A percentile compares a stretch with the other conserved stretches of the same genome.
Conservation (phyloP, 2,797 vertebrate species). For the Gastrophryne carolinensis region DNA sequence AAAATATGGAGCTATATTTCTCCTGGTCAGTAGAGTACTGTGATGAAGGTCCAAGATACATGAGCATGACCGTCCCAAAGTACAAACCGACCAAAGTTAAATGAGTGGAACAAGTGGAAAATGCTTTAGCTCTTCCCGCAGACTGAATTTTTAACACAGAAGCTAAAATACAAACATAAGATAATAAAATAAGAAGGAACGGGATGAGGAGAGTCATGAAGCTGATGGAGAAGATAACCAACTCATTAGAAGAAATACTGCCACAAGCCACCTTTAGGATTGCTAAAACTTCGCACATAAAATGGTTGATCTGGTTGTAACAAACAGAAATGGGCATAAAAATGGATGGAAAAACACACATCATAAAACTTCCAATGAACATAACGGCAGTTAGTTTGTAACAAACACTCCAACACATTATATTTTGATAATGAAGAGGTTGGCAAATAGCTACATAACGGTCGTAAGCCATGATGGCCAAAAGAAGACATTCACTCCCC, state of each 20-base stretch:
- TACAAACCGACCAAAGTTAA: background rate
- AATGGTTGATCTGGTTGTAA: background rate
- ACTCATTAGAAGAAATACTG: slow-evolving; percentile 52
- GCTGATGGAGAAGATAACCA: background rate
- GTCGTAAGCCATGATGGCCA: slow-evolving; percentile 2
- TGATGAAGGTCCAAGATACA: background rate
- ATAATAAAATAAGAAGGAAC: background rate
- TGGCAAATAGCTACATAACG: slow-evolving; percentile 10
- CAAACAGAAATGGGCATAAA: background rate
- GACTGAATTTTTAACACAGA: background rate
- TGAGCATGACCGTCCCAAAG: background rate
- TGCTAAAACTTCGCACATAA: slow-evolving; percentile 30
- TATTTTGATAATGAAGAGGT: background rate
- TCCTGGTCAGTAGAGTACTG: background rate
- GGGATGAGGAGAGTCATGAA: background rate
- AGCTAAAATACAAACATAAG: background rate
- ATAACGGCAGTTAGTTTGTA: background rate
- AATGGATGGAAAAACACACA: background rate
- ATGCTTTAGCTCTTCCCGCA: background rate
- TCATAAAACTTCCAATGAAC: background rate
- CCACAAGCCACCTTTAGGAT: slow-evolving; percentile 58
- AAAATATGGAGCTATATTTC: slow-evolving; percentile 13
- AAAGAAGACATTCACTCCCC: background rate
- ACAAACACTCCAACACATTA: background rate
- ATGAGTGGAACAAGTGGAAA: slow-evolving; percentile 2